phyloP scores from a whole-genome alignment of 2,113 vertebrate species.

The Colius striatus region DNA sequence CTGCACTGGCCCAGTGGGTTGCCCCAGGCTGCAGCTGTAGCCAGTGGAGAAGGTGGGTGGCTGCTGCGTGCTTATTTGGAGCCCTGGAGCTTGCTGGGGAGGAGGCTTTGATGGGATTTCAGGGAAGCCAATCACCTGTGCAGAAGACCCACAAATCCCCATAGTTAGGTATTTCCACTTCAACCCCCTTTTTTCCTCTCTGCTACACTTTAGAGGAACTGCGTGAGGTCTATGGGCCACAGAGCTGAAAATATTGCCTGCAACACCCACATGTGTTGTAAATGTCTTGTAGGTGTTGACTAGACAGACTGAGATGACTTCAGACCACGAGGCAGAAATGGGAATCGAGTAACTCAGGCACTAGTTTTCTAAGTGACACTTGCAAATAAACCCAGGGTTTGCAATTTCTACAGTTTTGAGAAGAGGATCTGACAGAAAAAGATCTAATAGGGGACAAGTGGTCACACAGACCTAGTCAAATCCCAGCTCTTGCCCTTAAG shows the following conservation, averaged over 20 bases:
- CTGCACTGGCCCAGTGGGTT: not conserved
- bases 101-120: conserved; percentile 61
- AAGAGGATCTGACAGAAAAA: not conserved
- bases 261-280: not conserved
- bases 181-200: not conserved
- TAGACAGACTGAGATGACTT: not conserved
- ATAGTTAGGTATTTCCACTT: not conserved
- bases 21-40: not conserved
- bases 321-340: not conserved
- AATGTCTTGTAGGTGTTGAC: not conserved
- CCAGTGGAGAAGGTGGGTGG: not conserved
- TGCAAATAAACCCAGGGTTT: not conserved
- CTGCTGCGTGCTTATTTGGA: not conserved
- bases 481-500: not conserved
- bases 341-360: not conserved
- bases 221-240: accelerated
- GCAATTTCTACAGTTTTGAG: not conserved
- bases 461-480: not conserved
- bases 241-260: not conserved
- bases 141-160: not conserved
- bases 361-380: accelerated
- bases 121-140: conserved; percentile 65
- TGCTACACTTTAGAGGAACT: not conserved
- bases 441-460: not conserved
- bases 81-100: conserved; percentile 52